phyloP scores from a whole-genome alignment of 2,888 invertebrate species.

The Drosophila melanosoma region DNA sequence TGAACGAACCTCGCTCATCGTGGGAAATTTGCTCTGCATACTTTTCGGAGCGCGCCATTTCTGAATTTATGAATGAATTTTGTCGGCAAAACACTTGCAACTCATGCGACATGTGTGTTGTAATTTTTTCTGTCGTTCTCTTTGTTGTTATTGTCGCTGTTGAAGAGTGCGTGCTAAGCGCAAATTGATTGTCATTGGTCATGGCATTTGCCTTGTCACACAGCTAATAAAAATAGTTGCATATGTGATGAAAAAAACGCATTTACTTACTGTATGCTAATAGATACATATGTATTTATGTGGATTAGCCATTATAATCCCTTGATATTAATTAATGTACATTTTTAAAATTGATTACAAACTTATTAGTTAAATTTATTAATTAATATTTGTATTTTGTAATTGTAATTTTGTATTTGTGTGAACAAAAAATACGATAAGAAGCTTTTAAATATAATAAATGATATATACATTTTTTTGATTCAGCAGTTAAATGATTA shows the following conservation, averaged over 20 bases:
- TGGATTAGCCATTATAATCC: neutral
- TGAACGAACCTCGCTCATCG: constrained; percentile 44
- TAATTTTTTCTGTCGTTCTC: neutral
- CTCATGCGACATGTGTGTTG: constrained; percentile 11
- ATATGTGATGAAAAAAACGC: constrained; percentile 10
- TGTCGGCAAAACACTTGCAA: constrained; percentile 39
- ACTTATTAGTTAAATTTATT: neutral
- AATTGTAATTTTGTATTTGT: neutral
- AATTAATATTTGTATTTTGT: neutral
- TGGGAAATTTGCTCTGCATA: constrained; percentile 71
- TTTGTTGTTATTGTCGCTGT: constrained; percentile 8
- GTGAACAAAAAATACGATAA: neutral
- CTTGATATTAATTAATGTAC: neutral
- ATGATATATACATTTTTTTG: too few species aligned
- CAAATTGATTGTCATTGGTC: constrained; percentile 75
- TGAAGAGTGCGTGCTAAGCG: constrained; percentile 50
- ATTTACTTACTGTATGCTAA: neutral
- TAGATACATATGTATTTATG: neutral
- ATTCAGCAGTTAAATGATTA: too few species aligned
- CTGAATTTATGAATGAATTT: constrained; percentile 73
- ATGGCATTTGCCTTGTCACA: constrained; percentile 50
- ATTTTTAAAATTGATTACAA: neutral
- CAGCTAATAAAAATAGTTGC: constrained; percentile 16
- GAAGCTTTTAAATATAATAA: neutral
- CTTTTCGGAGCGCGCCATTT: constrained; percentile 35